A percentile compares a stretch with the other conserved stretches of the same genome.
These are phyloP conservation scores for Rugalucina vietnamica DNA, from an alignment of 2,888 invertebrate species.

Conservation along the genomic window DNA sequence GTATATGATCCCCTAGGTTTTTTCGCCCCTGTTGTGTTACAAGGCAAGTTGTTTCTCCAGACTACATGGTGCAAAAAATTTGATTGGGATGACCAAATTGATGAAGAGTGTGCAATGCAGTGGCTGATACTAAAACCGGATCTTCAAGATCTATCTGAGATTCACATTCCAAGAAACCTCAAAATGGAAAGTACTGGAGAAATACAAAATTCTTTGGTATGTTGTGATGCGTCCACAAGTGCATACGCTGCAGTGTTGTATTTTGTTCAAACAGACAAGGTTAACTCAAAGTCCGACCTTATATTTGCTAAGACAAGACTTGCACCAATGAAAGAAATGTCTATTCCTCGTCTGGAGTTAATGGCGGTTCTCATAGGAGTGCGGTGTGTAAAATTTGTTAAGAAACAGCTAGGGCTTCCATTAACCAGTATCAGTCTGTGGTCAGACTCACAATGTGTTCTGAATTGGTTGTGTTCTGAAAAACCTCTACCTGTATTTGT, in stretches of 20 bases:
- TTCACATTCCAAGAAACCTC: too few relatives aligned
- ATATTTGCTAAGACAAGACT: conserved; percentile 39
- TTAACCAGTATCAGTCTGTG: neutral
- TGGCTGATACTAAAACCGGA: neutral
- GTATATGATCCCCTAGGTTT: conserved; percentile 4
- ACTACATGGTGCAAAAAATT: neutral
- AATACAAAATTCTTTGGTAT: neutral
- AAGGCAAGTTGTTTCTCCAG: conserved; percentile 3
- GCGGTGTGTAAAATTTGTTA: conserved; percentile 3
- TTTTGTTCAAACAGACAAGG: conserved; percentile 12
- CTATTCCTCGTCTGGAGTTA: conserved; percentile 43
- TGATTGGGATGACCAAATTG: conserved; percentile 3
- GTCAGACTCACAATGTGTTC: conserved; percentile 5
- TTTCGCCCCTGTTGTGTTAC: neutral
- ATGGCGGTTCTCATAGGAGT: conserved; percentile 13
- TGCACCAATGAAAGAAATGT: conserved; percentile 33
- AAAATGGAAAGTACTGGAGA: neutral
- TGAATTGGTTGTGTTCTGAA: neutral
- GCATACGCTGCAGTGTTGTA: conserved; percentile 19
- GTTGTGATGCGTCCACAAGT: conserved; percentile 9
- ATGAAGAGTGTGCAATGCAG: neutral
- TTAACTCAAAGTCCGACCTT: conserved; percentile 1
- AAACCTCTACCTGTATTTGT: neutral
- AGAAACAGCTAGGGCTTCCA: neutral
- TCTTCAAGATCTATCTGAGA: neutral